Percentiles rank a stretch among this genome's conserved stretches.
phyloP scores from a whole-genome alignment of 2,888 invertebrate species.

The Pammene aurita region DNA sequence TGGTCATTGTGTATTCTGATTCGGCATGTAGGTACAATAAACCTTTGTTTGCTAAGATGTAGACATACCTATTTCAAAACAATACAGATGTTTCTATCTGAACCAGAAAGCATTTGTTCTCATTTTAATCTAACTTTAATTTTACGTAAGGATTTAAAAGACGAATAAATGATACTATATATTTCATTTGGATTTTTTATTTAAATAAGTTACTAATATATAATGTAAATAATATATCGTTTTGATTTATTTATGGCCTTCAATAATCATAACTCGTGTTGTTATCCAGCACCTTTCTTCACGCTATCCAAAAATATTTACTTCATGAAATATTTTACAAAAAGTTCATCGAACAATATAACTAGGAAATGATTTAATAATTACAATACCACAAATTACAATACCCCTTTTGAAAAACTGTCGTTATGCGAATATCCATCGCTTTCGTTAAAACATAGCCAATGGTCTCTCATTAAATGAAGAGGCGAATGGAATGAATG shows the following conservation, averaged over 20 bases:
- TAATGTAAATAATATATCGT: slow-evolving; percentile 44
- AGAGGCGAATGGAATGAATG: not conserved
- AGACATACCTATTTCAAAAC: too few species aligned
- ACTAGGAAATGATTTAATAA: slow-evolving; percentile 39
- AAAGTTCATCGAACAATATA: slow-evolving; percentile 33
- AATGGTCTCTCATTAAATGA: not conserved
- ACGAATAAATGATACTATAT: slow-evolving; percentile 8
- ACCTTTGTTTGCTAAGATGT: too few species aligned
- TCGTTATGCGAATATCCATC: not conserved
- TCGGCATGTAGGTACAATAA: too few species aligned
- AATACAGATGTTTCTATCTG: not conserved
- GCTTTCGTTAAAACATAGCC: too few species aligned
- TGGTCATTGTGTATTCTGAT: not conserved
- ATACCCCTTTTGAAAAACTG: not conserved
- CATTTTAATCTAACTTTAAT: slow-evolving; percentile 2
- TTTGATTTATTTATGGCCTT: slow-evolving; percentile 42
- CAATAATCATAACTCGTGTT: slow-evolving; percentile 36
- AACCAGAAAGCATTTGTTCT: slow-evolving; percentile 8
- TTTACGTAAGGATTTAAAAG: not conserved
- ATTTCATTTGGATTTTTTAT: slow-evolving; percentile 21
- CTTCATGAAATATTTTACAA: slow-evolving; percentile 35
- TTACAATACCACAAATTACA: not conserved
- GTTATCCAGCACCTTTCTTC: slow-evolving; percentile 54
- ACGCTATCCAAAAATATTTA: slow-evolving; percentile 37
- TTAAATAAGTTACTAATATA: slow-evolving; percentile 44